Evolutionary conservation across 2,797 vertebrate genomes (phyloP), one percentile per base, ranked within the genome.

Genomic region (Acrossocheilus fasciatus): DNA sequence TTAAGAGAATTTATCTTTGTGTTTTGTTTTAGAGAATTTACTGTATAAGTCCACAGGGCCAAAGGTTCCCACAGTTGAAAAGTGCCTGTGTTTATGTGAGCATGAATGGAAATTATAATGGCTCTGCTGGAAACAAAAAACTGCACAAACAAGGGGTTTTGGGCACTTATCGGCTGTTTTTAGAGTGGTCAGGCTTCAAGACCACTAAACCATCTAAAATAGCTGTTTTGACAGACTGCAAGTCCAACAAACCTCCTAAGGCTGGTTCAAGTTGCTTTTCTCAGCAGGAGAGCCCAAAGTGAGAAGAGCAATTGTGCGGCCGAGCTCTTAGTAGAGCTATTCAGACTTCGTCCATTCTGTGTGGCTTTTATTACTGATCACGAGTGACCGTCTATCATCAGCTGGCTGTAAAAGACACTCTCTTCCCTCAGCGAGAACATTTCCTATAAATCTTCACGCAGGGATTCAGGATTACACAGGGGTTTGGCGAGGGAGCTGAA

Each of bases 361-460:
- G 52, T 62, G 30, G 52, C 68, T 86, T 86, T 81, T 62, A 86
- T 80, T 86, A 74, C 84, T 59, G 41, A 30, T 86, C 77, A 62
- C 77, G 26, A 78, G 20, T 73, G 77, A 86, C 76, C 84, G 10
- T 81, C 84, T 73, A 81, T 86, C 84, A 86, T 86, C 68, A n/a
- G 30, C 77, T 50, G 52, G 26, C 54, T 41, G 15, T 86, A 86
- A 81, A 74, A 80, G 26, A 85, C 66, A 23, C 52, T 64, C 70
- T 62, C 41, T 80, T 81, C 77, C 66, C 77, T 74, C 47, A 62
- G 41, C 5, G 30, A 66, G 62, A 73, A 43, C 50, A 23, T 68
- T 74, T 80, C 80, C 80, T 68, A 23, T 52, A 86, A 83, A 76
- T 68, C 23, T 77, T 86, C 59, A 62, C 30, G n/a, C 20, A 83